Evolutionary conservation across 2,113 vertebrate genomes (phyloP).

Genomic region (Pelecanus crispus): DNA sequence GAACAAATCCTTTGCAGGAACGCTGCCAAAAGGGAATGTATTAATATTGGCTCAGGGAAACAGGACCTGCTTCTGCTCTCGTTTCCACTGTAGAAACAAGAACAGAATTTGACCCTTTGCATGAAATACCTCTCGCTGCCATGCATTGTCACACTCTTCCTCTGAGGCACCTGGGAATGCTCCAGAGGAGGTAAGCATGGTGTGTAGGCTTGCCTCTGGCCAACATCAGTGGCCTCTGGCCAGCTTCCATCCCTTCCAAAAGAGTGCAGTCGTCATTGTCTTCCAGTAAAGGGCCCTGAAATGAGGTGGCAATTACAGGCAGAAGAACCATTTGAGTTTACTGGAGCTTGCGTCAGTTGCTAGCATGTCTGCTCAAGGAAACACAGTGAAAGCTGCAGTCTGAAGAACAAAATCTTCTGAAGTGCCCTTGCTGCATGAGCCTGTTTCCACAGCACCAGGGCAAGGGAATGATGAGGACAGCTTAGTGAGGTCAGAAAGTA

Average conservation of each 20-base stretch:
- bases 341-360: background rate
- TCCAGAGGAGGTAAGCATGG: background rate
- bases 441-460: background rate
- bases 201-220: background rate
- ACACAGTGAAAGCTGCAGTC: background rate
- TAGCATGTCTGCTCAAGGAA: background rate
- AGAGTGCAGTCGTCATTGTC: background rate
- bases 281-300: background rate
- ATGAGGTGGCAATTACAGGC: background rate
- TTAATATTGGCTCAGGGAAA: background rate
- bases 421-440: background rate
- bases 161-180: background rate
- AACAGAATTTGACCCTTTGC: background rate
- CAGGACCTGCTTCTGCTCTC: background rate
- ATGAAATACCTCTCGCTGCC: background rate
- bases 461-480: background rate
- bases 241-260: background rate
- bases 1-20: conserved; percentile 27
- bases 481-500: background rate
- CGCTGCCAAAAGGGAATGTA: background rate
- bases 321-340: background rate
- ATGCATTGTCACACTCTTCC: background rate
- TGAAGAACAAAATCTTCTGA: background rate
- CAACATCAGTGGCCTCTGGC: background rate
- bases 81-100: background rate